Conservation (phyloP, 2,797 vertebrate genomes). For the Pterois miles region DNA sequence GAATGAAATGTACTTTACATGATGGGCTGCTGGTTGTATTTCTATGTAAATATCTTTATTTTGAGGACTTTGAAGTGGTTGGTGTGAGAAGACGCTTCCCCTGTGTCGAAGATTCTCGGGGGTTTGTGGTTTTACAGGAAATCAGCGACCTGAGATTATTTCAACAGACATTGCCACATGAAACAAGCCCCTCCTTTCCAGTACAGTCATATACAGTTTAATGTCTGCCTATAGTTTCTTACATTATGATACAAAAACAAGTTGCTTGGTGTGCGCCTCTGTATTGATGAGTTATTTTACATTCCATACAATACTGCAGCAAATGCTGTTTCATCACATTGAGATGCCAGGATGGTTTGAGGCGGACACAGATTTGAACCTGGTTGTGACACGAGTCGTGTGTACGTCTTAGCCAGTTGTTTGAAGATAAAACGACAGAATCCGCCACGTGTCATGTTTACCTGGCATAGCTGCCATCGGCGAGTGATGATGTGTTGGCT, state of each 20-base stretch:
- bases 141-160: constrained; percentile 45
- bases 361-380: neutral
- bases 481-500: neutral
- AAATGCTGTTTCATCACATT: neutral
- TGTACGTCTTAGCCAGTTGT: neutral
- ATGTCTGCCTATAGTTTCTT: neutral
- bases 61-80: constrained; percentile 38
- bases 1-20: constrained; percentile 19
- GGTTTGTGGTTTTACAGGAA: constrained; percentile 69
- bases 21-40: neutral
- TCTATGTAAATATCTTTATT: constrained; percentile 8
- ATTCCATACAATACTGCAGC: neutral
- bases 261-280: neutral
- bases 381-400: neutral
- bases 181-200: constrained; percentile 39
- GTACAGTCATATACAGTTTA: neutral
- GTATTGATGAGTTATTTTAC: neutral
- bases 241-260: neutral
- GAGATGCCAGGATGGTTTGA: neutral
- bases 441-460: constrained; percentile 28
- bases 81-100: constrained; percentile 13
- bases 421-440: neutral
- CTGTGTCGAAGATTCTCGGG: constrained; percentile 12
- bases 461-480: constrained; percentile 33
- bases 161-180: constrained; percentile 49